Evolutionary conservation across 1,140 invertebrate genomes (phyloP), one percentile per base, ranked within the genome.

Genomic region (Andrena cerasifolii): DNA sequence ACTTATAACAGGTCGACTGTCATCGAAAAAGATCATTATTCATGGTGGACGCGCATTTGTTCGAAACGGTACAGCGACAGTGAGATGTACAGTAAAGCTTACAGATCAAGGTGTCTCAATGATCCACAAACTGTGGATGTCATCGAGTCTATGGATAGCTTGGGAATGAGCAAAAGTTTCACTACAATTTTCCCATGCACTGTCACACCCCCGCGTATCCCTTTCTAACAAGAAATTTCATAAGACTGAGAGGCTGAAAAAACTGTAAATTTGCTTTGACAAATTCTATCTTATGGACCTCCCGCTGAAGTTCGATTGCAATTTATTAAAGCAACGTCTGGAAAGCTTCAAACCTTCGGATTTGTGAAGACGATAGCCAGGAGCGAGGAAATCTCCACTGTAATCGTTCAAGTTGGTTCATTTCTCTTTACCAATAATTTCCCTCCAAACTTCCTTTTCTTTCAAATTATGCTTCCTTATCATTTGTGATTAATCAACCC

Each of bases 281-380:
- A 80, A 82, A 82, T 82, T 80, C 59, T 61, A 74, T 79, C 49
- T 66, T 47, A 67, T 65, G 43, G 63, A 56, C 31, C 53, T 5
- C 18, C 28, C 14, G 0, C n/a, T n/a, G 36, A 18, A 45, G 21
- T 31, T n/a, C 16, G 7, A 2, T 8, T 16, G 26, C 6, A 8
- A 8, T 31, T 61, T 21, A 47, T 61, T 8, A 21, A 21, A 18
- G 1, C 8, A 43, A n/a, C 12, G 18, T 62, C 1, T 4, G 3
- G 31, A 10, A 28, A 47, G n/a, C 28, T 47, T 62, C n/a, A 16
- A 51, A 59, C 61, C 31, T 49, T 18, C 10, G 12, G 33, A 1
- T 21, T 31, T 21, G 14, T 14, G n/a, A 36, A 53, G 5, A 53
- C 0, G 21, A 56, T 36, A n/a, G 16, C 8, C 1, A 6, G 24